Percentiles rank a stretch among this genome's conserved stretches.
phyloP scores from a whole-genome alignment of 2,113 vertebrate species.

The Xiphophorus maculatus region DNA sequence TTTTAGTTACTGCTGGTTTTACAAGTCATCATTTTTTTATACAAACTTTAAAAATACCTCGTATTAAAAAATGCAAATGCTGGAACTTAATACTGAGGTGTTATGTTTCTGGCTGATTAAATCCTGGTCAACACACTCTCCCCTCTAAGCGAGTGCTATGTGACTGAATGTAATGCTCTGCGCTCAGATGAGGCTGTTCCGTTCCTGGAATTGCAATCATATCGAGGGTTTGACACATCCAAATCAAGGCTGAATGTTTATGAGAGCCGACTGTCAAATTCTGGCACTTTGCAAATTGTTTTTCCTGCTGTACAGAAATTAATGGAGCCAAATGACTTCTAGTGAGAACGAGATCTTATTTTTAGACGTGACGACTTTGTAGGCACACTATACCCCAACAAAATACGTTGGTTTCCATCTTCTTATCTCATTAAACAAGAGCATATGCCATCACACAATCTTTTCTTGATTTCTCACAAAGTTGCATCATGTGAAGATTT shows the following conservation, averaged over 20 bases:
- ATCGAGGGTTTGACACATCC: constrained; percentile 27
- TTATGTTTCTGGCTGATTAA: constrained; percentile 39
- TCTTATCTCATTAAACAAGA: not conserved
- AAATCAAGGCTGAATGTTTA: constrained; percentile 37
- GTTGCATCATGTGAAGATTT: not conserved
- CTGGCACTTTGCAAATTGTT: constrained; percentile 19
- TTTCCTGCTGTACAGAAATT: constrained; percentile 2
- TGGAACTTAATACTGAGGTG: constrained; percentile 9
- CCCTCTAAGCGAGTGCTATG: constrained; percentile 3
- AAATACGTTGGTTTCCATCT: not conserved
- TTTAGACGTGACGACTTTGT: constrained; percentile 7
- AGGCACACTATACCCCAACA: not conserved
- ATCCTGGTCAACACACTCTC: constrained; percentile 8
- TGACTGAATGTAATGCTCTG: constrained; percentile 45
- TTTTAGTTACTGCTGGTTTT: too few relatives aligned
- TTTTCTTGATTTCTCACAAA: not conserved
- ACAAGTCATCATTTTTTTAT: too few relatives aligned
- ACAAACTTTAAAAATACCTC: too few relatives aligned
- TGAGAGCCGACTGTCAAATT: constrained; percentile 7
- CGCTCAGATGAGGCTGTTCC: constrained; percentile 46
- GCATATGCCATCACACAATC: too few relatives aligned
- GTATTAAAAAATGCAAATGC: not conserved
- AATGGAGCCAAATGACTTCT: constrained; percentile 15
- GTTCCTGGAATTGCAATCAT: constrained; percentile 27
- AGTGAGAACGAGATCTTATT: not conserved